phyloP scores from a whole-genome alignment of 2,797 vertebrate species.

The Ctenopoma kingsleyae region DNA sequence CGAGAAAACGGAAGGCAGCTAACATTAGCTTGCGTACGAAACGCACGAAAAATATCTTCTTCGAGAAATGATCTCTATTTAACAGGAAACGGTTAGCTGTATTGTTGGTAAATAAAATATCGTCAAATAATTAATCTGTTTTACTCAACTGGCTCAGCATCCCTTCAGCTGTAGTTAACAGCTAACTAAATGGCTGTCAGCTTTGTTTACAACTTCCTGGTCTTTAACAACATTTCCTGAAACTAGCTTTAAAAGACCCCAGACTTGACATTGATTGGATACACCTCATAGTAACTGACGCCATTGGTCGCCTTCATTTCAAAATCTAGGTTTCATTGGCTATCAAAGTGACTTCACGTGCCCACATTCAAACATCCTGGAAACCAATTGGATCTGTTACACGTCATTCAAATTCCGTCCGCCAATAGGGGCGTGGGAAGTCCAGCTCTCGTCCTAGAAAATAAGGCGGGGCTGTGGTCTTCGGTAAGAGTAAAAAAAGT shows the following conservation, averaged over 20 bases:
- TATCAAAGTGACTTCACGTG: neutral
- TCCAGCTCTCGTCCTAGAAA: conserved; percentile 18
- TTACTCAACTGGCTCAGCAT: conserved; percentile 21
- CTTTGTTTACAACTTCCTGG: conserved; percentile 86
- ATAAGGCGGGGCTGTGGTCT: conserved; percentile 58
- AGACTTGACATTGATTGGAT: conserved; percentile 74
- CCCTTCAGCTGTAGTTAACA: conserved; percentile 50
- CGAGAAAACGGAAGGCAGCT: conserved; percentile 48
- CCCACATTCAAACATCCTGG: neutral
- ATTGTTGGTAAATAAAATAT: neutral
- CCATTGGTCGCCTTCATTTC: conserved; percentile 58
- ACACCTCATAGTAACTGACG: neutral
- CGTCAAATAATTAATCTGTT: conserved; percentile 18
- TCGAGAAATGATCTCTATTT: neutral
- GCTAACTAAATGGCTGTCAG: conserved; percentile 75
- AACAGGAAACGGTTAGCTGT: neutral
- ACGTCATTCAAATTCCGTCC: conserved; percentile 36
- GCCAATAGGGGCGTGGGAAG: conserved; percentile 42
- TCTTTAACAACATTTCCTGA: conserved; percentile 82
- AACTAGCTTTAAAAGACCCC: conserved; percentile 84
- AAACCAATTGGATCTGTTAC: conserved; percentile 27
- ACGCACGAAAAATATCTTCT: neutral
- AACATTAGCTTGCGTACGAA: conserved; percentile 41
- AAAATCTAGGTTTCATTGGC: conserved; percentile 51
- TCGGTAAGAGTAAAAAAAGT: conserved; percentile 4